Conservation (phyloP, 2,113 vertebrate species). For the Otolemur garnettii region DNA sequence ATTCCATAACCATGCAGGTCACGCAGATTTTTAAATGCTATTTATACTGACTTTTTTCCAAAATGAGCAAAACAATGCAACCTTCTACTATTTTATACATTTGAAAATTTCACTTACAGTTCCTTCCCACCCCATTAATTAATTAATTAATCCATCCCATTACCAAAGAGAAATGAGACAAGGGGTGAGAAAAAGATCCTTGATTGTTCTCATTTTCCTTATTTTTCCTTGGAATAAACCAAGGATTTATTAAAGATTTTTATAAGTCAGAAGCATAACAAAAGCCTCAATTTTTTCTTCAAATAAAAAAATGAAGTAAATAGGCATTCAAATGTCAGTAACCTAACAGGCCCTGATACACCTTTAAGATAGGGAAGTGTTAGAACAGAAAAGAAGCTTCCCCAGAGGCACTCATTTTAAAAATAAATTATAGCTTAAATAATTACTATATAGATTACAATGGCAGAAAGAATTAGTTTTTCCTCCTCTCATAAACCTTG, state of each 20-base stretch:
- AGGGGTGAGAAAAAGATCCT: constrained; percentile 41
- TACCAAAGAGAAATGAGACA: constrained; percentile 56
- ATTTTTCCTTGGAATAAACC: constrained; percentile 56
- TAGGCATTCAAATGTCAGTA: constrained; percentile 57
- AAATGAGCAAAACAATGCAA: constrained; percentile 83
- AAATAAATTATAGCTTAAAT: constrained; percentile 74
- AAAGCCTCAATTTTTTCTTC: constrained; percentile 47
- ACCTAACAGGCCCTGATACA: neutral
- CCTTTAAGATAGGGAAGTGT: constrained; percentile 35
- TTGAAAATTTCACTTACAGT: constrained; percentile 82
- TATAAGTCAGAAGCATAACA: constrained; percentile 54
- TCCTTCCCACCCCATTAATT: constrained; percentile 70
- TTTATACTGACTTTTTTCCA: constrained; percentile 78
- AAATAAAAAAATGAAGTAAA: constrained; percentile 59
- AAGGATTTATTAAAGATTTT: constrained; percentile 42
- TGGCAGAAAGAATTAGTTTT: constrained; percentile 22
- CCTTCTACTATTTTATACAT: constrained; percentile 80
- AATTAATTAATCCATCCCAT: constrained; percentile 69
- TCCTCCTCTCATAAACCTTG: constrained; percentile 32
- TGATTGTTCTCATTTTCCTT: constrained; percentile 57
- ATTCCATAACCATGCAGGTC: constrained; percentile 63
- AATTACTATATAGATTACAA: constrained; percentile 57
- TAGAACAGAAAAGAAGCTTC: constrained; percentile 55
- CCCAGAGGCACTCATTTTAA: constrained; percentile 61
- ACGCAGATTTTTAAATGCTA: constrained; percentile 74